These are phyloP conservation scores for Trichopria drosophilae DNA, from an alignment of 2,888 invertebrate genomes.

Conservation along the genomic window DNA sequence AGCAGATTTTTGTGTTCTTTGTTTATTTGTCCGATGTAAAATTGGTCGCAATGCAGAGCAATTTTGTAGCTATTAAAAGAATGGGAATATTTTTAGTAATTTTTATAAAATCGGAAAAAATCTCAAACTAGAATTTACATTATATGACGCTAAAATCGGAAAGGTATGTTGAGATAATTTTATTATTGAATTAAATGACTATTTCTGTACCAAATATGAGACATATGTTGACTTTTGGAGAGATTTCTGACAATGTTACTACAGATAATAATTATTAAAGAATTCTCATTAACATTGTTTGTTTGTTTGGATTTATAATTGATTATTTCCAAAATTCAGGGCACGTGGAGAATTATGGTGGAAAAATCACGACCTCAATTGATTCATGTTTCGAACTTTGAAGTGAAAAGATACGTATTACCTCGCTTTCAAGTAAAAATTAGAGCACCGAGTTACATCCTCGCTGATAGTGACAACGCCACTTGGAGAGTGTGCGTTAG, in stretches of 20 bases:
- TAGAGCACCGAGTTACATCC: slow-evolving; percentile 60
- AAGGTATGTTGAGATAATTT: no score
- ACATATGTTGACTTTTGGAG: not conserved
- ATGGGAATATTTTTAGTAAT: no score
- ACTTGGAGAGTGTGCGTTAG: slow-evolving; percentile 63
- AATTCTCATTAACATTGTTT: no score
- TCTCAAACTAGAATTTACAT: no score
- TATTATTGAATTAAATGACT: not conserved
- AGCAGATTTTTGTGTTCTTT: no score
- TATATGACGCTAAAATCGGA: no score
- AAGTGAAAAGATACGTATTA: slow-evolving; percentile 63
- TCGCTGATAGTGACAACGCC: slow-evolving; percentile 58
- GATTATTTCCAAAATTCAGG: slow-evolving; percentile 54
- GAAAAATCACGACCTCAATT: slow-evolving; percentile 49
- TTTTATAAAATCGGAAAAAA: no score
- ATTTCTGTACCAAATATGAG: not conserved
- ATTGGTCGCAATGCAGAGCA: no score
- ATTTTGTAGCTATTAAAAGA: no score
- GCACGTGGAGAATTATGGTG: slow-evolving; percentile 62
- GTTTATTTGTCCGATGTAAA: no score
- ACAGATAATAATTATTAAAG: no score
- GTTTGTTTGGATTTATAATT: no score
- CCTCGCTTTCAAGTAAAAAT: slow-evolving; percentile 66
- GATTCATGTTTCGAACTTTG: slow-evolving; percentile 57
- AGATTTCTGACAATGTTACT: slow-evolving; percentile 1